A percentile compares a stretch with the other conserved stretches of the same genome.
phyloP scores from a whole-genome alignment of 1,140 invertebrate species.

The Ceratoteleas bidentatus region DNA sequence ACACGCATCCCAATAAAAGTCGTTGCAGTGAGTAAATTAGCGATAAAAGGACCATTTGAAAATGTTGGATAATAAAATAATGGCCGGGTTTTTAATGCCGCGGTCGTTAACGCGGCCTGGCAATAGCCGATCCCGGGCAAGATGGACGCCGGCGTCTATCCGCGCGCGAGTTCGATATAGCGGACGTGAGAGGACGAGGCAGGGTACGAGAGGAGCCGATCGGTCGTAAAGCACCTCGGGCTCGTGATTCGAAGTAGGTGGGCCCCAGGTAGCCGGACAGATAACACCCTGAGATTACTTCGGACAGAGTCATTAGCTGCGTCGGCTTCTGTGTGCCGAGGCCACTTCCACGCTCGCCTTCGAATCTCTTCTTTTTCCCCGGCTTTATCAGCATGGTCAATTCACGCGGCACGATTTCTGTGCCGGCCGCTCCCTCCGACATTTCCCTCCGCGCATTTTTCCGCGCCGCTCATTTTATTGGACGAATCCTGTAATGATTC shows the following conservation, averaged over 20 bases:
- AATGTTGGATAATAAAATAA: constrained; percentile 64
- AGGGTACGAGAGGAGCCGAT: constrained; percentile 59
- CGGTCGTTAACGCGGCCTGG: constrained; percentile 44
- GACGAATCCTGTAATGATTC: background rate
- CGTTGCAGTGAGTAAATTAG: constrained; percentile 50
- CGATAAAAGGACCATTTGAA: constrained; percentile 64
- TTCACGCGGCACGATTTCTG: constrained; percentile 74
- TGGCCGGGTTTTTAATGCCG: constrained; percentile 50
- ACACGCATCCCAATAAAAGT: constrained; percentile 39
- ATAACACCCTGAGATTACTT: constrained; percentile 81
- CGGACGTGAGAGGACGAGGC: constrained; percentile 41
- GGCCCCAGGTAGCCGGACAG: constrained; percentile 81
- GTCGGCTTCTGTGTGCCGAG: constrained; percentile 80
- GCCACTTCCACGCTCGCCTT: constrained; percentile 56
- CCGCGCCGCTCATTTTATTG: background rate
- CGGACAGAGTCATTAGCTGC: constrained; percentile 82
- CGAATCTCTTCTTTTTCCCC: constrained; percentile 65
- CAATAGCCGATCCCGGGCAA: constrained; percentile 52
- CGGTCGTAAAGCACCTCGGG: constrained; percentile 68
- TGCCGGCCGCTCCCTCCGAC: constrained; percentile 41
- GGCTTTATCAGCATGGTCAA: constrained; percentile 73
- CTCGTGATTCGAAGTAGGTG: constrained; percentile 81
- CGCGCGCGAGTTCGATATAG: constrained; percentile 47
- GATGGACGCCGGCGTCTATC: constrained; percentile 65
- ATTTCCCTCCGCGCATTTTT: constrained; percentile 33